Percentiles rank a stretch among this genome's conserved stretches.
Conservation (phyloP, 2,888 invertebrate genomes). For the Oxycera nigricornis region DNA sequence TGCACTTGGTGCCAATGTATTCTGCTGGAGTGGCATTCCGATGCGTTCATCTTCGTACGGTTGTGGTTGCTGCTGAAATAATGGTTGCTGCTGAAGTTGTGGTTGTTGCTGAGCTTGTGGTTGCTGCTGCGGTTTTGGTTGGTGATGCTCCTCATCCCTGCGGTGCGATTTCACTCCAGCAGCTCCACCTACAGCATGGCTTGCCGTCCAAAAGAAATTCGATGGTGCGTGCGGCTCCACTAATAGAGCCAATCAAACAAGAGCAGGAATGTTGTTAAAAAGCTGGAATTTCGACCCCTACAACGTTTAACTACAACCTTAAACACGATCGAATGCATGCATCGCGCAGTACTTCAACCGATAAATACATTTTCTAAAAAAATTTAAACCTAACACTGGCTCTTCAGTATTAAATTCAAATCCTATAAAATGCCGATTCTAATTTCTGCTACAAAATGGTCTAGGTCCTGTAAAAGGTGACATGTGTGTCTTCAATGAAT, state of each 20-base stretch:
- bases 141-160: conserved; percentile 61
- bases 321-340: too few relatives aligned
- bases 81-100: conserved; percentile 51
- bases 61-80: conserved; percentile 43
- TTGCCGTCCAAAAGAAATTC: conserved; percentile 76
- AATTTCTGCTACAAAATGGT: too few relatives aligned
- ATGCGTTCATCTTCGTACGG: conserved; percentile 57
- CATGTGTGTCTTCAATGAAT: too few relatives aligned
- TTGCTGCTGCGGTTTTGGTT: conserved; percentile 54
- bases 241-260: conserved; percentile 13
- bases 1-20: conserved; percentile 66
- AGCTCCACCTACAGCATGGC: conserved; percentile 74
- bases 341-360: too few relatives aligned
- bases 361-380: too few relatives aligned
- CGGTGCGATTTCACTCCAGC: conserved; percentile 62
- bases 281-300: neutral
- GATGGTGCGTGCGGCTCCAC: conserved; percentile 58
- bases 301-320: neutral
- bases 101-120: neutral
- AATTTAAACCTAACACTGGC: too few relatives aligned
- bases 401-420: too few relatives aligned
- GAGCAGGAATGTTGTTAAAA: neutral
- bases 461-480: too few relatives aligned
- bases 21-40: conserved; percentile 65
- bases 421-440: too few relatives aligned